Percentiles rank a stretch among this genome's conserved stretches.
Evolutionary conservation across 2,797 vertebrate genomes (phyloP).

Genomic region (Phyllotis vaccarum): DNA sequence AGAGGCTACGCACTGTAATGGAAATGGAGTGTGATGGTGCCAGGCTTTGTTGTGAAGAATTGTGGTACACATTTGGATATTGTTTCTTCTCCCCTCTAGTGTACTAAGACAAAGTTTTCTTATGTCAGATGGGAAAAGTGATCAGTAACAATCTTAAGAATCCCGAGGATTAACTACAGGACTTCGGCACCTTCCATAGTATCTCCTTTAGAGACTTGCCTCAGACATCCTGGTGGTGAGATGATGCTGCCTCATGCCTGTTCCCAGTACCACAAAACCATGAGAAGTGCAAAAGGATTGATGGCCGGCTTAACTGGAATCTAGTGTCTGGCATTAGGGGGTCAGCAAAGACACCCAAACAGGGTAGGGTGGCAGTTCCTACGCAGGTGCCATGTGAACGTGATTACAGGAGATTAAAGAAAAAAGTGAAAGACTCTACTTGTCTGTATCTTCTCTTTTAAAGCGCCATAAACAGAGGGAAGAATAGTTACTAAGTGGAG

Average conservation of each 20-base stretch:
- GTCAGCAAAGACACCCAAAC: neutral
- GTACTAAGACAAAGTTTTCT: neutral
- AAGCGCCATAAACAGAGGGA: neutral
- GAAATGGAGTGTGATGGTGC: neutral
- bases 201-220: neutral
- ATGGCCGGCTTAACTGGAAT: neutral
- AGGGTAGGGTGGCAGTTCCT: neutral
- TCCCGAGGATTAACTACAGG: accelerated
- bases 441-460: neutral
- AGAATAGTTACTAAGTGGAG: neutral
- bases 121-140: neutral
- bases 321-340: neutral
- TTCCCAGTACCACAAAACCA: neutral
- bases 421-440: neutral
- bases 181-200: neutral
- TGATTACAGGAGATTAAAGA: neutral
- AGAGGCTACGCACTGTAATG: neutral
- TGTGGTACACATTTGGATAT: neutral
- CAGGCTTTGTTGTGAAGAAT: neutral
- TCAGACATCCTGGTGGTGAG: neutral
- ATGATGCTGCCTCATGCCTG: neutral
- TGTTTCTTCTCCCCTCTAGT: neutral
- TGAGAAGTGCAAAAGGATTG: neutral
- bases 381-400: neutral
- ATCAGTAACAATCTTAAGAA: neutral